phyloP scores from a whole-genome alignment of 2,113 vertebrate species.

The Lepisosteus osseus region DNA sequence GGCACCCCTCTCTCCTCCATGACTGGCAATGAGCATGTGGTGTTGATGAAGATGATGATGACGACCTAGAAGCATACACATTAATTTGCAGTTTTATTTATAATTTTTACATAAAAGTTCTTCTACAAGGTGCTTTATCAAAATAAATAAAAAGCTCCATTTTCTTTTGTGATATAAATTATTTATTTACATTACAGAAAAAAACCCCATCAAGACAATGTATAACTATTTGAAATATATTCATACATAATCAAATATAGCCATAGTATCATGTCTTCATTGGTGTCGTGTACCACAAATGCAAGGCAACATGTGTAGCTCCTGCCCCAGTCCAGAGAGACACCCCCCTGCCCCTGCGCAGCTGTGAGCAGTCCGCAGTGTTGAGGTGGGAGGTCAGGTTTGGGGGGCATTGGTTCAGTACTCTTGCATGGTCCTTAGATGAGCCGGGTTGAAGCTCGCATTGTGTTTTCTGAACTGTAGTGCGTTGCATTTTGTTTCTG shows the following conservation, averaged over 20 bases:
- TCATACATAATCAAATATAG: constrained; percentile 98
- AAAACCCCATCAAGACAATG: constrained; percentile 99
- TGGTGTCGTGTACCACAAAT: constrained; percentile 98
- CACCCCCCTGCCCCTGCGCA: constrained; percentile 9
- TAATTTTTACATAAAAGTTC: too few species aligned
- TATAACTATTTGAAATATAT: constrained; percentile 99
- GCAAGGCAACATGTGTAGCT: constrained; percentile 98
- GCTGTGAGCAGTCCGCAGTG: constrained; percentile 31
- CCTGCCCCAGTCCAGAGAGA: constrained; percentile 30
- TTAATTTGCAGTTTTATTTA: not conserved
- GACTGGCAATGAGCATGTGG: too few species aligned
- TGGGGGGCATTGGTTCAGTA: constrained; percentile 27
- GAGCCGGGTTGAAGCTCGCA: constrained; percentile 95
- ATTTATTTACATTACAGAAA: constrained; percentile 99
- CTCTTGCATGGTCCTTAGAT: constrained; percentile 77
- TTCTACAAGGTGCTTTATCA: too few species aligned
- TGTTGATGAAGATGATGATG: too few species aligned
- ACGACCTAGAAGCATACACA: too few species aligned
- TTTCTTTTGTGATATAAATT: constrained; percentile 96
- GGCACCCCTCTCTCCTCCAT: too few species aligned
- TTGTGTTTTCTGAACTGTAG: constrained; percentile 98
- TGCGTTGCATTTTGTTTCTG: constrained; percentile 98
- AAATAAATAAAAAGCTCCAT: constrained; percentile 5
- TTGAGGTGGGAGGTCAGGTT: constrained; percentile 30
- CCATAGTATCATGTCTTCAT: constrained; percentile 90